Base-by-base conservation (phyloP, 2,113 vertebrate species). In the Neotoma lepida region DNA sequence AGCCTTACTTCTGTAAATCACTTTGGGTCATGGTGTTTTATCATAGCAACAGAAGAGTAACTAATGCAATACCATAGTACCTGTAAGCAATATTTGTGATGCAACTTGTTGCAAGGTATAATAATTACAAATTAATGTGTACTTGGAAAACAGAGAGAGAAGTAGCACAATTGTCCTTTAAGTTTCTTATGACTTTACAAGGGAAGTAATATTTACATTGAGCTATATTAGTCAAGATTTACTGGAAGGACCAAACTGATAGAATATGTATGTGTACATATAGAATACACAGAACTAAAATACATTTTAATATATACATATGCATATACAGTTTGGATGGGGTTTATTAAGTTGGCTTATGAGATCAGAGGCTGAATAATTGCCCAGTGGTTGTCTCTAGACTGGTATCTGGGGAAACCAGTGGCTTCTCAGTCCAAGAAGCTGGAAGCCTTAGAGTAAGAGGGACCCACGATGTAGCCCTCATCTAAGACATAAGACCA, bases 51-150 rank as follows among this genome's bases (percentile, higher is more conserved):
- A 30, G 28, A 8, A 41, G 24, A 15, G 13, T 82, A 61, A 61
- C n/a, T 61, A 41, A 61, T 41, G 24, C 6, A 82, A 61, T 41
- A 41, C 30, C n/a, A 35, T 2, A 71, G 39, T 61, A 22, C 4
- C 3, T 86, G 26, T 26, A 76, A 56, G 33, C 2, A 64, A 30
- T 86, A 88, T 73, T 90, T 24, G 22, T 64, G 30, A 14, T 5
- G 10, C 26, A 73, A 63, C 15, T 68, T 58, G 9, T 39, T 41
- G 6, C 33, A 24, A 17, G 10, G 0, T 85, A 46, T 71, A 73
- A 13, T 58, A 71, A 35, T 95, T 88, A 94, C 24, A 70, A 91
- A 88, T 94, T 71, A 84, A n/a, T 77, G 2, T 63, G 14, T 63
- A 0, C 56, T 82, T 80, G 51, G 76, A 94, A 71, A 94, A 87